Conservation (phyloP, 2,888 invertebrate genomes). For the Cheilosia pagana region DNA sequence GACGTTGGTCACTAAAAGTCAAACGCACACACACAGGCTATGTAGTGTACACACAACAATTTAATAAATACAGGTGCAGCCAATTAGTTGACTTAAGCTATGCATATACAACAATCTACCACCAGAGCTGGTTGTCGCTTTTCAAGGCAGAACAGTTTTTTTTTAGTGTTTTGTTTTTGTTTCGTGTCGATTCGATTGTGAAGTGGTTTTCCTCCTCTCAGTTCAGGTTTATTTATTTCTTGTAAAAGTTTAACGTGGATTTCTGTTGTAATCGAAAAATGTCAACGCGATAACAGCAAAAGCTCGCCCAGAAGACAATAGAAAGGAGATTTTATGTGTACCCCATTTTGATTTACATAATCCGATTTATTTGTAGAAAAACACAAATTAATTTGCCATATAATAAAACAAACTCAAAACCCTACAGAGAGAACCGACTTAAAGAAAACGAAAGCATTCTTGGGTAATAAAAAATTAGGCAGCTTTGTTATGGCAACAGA, state of each 20-base stretch:
- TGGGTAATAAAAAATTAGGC: not conserved
- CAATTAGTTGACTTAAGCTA: slow-evolving; percentile 58
- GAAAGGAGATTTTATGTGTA: slow-evolving; percentile 47
- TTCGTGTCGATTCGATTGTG: slow-evolving; percentile 39
- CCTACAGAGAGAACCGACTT: not conserved
- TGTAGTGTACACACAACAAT: not conserved
- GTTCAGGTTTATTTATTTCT: slow-evolving; percentile 28
- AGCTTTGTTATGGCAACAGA: slow-evolving; percentile 6
- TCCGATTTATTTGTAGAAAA: not conserved
- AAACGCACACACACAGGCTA: slow-evolving; percentile 31
- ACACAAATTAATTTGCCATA: not conserved
- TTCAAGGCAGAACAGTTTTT: slow-evolving; percentile 72
- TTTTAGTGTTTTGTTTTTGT: slow-evolving; percentile 22
- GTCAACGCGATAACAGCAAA: not conserved
- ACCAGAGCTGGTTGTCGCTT: slow-evolving; percentile 62
- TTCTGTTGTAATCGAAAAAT: not conserved
- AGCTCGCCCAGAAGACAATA: slow-evolving; percentile 31
- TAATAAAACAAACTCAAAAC: not conserved
- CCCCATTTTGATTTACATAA: slow-evolving; percentile 24
- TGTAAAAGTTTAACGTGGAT: not conserved
- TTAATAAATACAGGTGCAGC: slow-evolving; percentile 68
- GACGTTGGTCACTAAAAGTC: slow-evolving; percentile 45
- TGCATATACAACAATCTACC: slow-evolving; percentile 58
- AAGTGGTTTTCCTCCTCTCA: slow-evolving; percentile 70
- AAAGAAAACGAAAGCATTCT: slow-evolving; percentile 29